These are phyloP conservation scores for Lerista edwardsae DNA, from an alignment of 2,797 vertebrate species.

Conservation along the genomic window DNA sequence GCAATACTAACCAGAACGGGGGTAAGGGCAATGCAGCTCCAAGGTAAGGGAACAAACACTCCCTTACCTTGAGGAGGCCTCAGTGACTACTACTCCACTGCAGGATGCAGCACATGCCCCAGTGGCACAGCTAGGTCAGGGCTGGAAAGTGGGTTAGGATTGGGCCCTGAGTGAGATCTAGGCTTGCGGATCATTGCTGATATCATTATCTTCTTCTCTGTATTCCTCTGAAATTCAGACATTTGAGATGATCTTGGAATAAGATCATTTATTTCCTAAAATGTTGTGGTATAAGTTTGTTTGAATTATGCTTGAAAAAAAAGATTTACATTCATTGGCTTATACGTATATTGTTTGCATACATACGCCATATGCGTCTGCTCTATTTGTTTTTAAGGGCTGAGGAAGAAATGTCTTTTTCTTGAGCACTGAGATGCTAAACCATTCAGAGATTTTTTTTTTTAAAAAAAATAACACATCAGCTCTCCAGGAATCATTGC, in stretches of 20 bases:
- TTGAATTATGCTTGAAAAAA: neutral
- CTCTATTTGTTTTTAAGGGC: neutral
- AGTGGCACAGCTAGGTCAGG: too few relatives aligned
- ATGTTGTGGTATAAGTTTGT: neutral
- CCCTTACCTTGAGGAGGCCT: too few relatives aligned
- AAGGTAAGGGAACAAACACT: too few relatives aligned
- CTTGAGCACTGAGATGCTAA: neutral
- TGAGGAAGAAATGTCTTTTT: neutral
- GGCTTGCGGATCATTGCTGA: too few relatives aligned
- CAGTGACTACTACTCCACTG: too few relatives aligned
- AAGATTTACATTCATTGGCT: neutral
- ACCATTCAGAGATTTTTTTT: neutral
- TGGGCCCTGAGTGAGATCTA: too few relatives aligned
- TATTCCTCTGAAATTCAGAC: neutral
- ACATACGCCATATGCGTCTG: neutral
- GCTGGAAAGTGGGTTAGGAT: too few relatives aligned
- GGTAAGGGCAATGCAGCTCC: too few relatives aligned
- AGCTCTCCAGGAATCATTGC: neutral
- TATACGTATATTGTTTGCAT: neutral
- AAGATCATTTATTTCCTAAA: neutral
- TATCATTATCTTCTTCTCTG: too few relatives aligned
- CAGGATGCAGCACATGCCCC: too few relatives aligned
- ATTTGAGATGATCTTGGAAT: neutral
- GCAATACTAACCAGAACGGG: too few relatives aligned
- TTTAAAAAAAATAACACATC: neutral